Evolutionary conservation across 1,140 invertebrate genomes (phyloP), one percentile per base, ranked within the genome.

Genomic region (Hermatobates lingyangjiaoensis): DNA sequence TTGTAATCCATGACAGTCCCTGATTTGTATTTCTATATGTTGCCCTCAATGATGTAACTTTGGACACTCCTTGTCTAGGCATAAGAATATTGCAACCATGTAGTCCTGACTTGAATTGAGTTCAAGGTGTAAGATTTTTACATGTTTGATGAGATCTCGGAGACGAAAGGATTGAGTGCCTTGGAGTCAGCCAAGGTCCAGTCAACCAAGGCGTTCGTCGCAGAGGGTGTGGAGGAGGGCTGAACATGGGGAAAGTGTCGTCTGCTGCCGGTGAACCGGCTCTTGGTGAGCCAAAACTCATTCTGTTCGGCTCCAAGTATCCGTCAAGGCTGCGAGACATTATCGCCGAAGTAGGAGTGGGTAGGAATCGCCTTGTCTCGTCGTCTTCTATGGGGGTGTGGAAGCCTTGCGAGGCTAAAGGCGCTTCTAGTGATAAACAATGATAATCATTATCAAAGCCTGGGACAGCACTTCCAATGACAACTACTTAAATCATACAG

Each of bases 231-330:
- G 81, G 81, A 2, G 82, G 81, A 2, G 85, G 83, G 0, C 83
- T 87, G 66, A 87, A 87, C 14, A 86, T 80, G 1, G 83, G 83
- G 56, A 83, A 87, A 45, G 79, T 83, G 52, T 87, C 85, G 57
- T 85, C 79, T 0, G 77, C 77, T 42, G 74, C 81, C 42, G 73
- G 74, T 18, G 57, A 80, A 34, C 79, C 82, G 53, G 73, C 74
- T 0, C 82, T 79, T 1, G 81, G 82, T 2, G 83, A 82, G 49
- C 79, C 77, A 61, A 82, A 83, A 1, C 81, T 83, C 51, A 84
- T 79, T 24, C 81, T 68, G 3, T 76, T 73, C 0, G 83, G 83
- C 55, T 91, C 87, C 40, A 90, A 69, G 61, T 88, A 92, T 2
- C 80, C 84, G 50, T 90, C 87, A 2, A 89, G 73, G 2, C 84